Evolutionary conservation across 2,888 invertebrate genomes (phyloP), one percentile per base, ranked within the genome.

Genomic region (Melieria picta): DNA sequence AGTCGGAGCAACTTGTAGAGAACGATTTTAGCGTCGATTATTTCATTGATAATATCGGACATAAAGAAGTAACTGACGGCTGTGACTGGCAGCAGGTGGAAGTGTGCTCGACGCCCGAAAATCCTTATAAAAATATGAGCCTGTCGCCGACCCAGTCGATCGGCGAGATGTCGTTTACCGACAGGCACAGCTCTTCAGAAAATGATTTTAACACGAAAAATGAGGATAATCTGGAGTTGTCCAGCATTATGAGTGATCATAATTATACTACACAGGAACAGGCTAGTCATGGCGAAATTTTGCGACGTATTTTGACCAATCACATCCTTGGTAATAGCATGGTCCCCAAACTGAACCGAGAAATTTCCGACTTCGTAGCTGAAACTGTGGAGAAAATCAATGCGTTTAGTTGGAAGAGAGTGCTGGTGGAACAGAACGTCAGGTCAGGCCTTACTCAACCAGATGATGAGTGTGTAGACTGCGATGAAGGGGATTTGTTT

Each of bases 181-280:
- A 58, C 4, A 9, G 43, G 4, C 47, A 64, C 47, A 62, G 55
- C 42, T 9, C 42, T n/a, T 10, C n/a, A 4, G 45, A 50, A 50
- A 10, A 58, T 7, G 65, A 61, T 50, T 67, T 63, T 4, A 43
- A 43, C 7, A 1, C 45, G 4, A 60, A 60, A 16, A 67, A 56
- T 67, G 62, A 67, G 3, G 73, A 76, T 47, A 75, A 77, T 60
- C 62, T 65, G 1, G 55, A 73, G 9, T 30, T 79, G 7, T 75
- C 77, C 4, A 73, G 75, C 65, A 74, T 82, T 62, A 72, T 81
- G 65, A 80, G 77, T 66, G 82, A 82, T 72, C 82, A 82, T 66
- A 83, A 82, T 67, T 82, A 82, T 62, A 80, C 79, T 9, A 71
- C 79, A 5, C 80, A 80, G 56, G 75, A 78, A n/a, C 30, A 52